Percentiles rank a stretch among this genome's conserved stretches.
phyloP scores from a whole-genome alignment of 2,113 vertebrate genomes.

The Eptesicus fuscus region DNA sequence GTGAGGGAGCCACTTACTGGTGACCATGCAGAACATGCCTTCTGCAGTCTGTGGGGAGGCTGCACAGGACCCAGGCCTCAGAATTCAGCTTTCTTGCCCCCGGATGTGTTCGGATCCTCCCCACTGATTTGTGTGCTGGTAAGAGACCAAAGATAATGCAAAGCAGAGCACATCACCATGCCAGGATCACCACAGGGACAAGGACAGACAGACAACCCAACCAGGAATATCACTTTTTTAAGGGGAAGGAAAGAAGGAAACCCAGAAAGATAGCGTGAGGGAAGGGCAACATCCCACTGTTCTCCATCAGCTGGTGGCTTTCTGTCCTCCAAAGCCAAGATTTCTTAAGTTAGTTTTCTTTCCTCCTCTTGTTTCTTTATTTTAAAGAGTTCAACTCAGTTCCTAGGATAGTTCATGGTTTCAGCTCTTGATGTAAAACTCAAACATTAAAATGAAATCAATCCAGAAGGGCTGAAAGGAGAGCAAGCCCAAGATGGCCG shows the following conservation, averaged over 20 bases:
- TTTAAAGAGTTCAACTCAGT: not conserved
- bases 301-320: not conserved
- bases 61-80: not conserved
- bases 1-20: not conserved
- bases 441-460: conserved; percentile 18
- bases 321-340: conserved; percentile 4
- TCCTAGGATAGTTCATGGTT: not conserved
- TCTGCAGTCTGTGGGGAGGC: not conserved
- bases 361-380: not conserved
- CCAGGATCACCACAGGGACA: conserved; percentile 42
- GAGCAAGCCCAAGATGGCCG: not conserved
- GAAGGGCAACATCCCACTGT: not conserved
- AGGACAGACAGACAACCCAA: conserved; percentile 39
- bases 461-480: conserved; percentile 27
- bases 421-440: conserved; percentile 13
- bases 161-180: conserved; percentile 47
- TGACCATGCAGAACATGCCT: conserved; percentile 39
- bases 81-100: not conserved
- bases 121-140: not conserved
- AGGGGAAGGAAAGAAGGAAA: not conserved
- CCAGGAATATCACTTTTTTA: not conserved
- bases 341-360: not conserved
- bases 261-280: not conserved
- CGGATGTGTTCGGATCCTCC: not conserved
- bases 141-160: conserved; percentile 20